phyloP scores from a whole-genome alignment of 2,888 invertebrate genomes.

The Aspidiotus destructor region DNA sequence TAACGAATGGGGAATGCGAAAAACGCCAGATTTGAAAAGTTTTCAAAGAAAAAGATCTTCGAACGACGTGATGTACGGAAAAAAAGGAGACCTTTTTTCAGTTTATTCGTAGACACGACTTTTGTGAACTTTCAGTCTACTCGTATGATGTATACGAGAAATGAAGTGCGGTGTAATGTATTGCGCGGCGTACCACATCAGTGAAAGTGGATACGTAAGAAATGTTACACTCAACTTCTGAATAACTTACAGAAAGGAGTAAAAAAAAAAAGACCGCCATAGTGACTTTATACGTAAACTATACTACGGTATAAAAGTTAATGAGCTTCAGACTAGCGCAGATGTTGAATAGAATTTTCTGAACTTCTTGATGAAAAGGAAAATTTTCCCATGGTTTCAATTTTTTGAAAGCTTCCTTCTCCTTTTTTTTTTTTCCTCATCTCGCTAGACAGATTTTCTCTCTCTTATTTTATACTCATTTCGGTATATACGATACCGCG shows the following conservation, averaged over 20 bases:
- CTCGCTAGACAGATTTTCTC: neutral
- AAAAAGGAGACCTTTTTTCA: neutral
- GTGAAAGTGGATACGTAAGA: slow-evolving; percentile 4
- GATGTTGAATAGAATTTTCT: slow-evolving; percentile 1
- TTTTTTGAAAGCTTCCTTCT: neutral
- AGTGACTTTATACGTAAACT: neutral
- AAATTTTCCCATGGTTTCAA: neutral
- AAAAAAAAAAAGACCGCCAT: neutral
- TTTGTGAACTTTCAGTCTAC: too few relatives aligned
- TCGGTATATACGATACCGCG: neutral
- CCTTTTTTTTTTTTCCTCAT: neutral
- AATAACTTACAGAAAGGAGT: neutral
- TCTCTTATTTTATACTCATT: neutral
- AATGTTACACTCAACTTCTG: slow-evolving; percentile 4
- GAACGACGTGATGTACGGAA: neutral
- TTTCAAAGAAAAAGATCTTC: neutral
- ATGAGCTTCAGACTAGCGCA: slow-evolving; percentile 4
- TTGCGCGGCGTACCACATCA: neutral
- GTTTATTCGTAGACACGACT: too few relatives aligned
- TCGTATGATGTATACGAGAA: too few relatives aligned
- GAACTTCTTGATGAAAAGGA: neutral
- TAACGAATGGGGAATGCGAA: neutral
- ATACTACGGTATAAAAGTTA: neutral
- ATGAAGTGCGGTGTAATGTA: too few relatives aligned
- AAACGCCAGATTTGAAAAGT: neutral